Conservation (phyloP, 2,797 vertebrate genomes). For the Erethizon dorsatum region DNA sequence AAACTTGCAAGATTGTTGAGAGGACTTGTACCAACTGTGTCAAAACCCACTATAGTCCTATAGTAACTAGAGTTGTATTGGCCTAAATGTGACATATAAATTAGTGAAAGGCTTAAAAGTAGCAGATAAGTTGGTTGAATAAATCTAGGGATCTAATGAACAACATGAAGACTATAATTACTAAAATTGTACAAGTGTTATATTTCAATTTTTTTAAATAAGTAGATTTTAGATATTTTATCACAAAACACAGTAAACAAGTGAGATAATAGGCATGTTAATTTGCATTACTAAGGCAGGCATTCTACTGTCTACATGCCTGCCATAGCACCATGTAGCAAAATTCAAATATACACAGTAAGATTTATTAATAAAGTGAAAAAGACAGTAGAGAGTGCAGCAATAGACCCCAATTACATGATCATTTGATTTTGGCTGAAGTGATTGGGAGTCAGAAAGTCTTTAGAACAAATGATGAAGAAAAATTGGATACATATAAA, state of each 20-base stretch:
- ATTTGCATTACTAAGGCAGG: not conserved
- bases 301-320: not conserved
- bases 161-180: not conserved
- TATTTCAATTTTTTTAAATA: not conserved
- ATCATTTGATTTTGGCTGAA: not conserved
- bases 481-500: conserved; percentile 5
- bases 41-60: not conserved
- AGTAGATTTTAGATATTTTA: not conserved
- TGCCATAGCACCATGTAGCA: not conserved
- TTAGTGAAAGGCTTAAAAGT: not conserved
- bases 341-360: not conserved
- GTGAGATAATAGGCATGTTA: not conserved
- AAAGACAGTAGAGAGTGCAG: not conserved
- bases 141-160: not conserved
- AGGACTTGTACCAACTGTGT: not conserved
- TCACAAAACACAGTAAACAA: not conserved
- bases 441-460: not conserved
- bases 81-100: not conserved
- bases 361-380: not conserved
- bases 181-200: not conserved
- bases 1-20: not conserved
- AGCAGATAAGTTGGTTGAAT: not conserved
- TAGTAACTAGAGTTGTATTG: not conserved
- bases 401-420: not conserved
- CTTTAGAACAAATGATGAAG: not conserved